Percentiles rank a stretch among this genome's conserved stretches.
Evolutionary conservation across 2,797 vertebrate species (phyloP).

Genomic region (Neosilurus mollespiculum): DNA sequence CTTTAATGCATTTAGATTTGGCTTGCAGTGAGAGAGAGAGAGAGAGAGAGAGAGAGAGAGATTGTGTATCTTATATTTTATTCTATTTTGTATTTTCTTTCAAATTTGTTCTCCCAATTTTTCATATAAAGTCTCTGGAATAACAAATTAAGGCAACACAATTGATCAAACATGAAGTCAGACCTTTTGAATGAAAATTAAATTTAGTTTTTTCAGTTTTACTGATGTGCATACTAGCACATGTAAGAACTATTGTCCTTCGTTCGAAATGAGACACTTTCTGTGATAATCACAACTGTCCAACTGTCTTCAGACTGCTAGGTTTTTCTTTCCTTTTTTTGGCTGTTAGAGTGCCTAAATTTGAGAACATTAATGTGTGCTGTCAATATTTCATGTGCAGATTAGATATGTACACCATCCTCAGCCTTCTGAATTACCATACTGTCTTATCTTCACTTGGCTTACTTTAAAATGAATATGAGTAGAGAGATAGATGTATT

Average conservation of each 20-base stretch:
- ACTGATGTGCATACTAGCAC: constrained; percentile 35
- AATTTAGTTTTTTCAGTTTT: constrained; percentile 39
- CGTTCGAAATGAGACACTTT: constrained; percentile 37
- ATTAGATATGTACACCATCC: constrained; percentile 22
- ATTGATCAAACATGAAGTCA: constrained; percentile 55
- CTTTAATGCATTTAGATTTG: constrained; percentile 2
- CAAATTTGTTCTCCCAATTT: constrained; percentile 35
- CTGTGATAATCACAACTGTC: constrained; percentile 49
- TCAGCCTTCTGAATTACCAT: not conserved
- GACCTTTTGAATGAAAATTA: constrained; percentile 57
- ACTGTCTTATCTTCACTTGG: constrained; percentile 5
- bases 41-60: not conserved
- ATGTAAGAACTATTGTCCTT: constrained; percentile 46
- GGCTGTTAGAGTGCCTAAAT: constrained; percentile 39
- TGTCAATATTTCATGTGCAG: constrained; percentile 33
- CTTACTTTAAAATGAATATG: not conserved
- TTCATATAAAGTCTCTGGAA: constrained; percentile 39
- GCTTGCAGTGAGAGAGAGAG: not conserved
- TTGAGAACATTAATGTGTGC: constrained; percentile 19
- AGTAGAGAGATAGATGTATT: not conserved
- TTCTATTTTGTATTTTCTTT: not conserved
- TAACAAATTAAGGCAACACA: constrained; percentile 52
- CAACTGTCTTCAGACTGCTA: constrained; percentile 28
- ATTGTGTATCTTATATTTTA: not conserved
- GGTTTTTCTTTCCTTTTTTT: constrained; percentile 17